A percentile compares a stretch with the other conserved stretches of the same genome.
Conservation (phyloP, 2,888 invertebrate species). For the Syrphus vitripennis region DNA sequence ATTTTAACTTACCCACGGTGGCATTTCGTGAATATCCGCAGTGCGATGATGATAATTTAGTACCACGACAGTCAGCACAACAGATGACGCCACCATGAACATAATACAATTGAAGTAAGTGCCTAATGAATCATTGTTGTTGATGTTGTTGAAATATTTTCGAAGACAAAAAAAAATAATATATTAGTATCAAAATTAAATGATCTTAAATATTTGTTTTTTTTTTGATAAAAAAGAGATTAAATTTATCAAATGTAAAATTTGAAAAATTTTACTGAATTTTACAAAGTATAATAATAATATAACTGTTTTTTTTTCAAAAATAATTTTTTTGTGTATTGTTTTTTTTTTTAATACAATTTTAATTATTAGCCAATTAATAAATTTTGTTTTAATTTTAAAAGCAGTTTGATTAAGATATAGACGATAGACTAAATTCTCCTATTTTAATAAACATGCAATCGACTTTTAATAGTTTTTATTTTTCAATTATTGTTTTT, state of each 20-base stretch:
- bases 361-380: conserved; percentile 63
- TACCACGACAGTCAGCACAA: conserved; percentile 97
- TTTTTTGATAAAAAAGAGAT: conserved; percentile 16
- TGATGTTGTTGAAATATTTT: conserved; percentile 73
- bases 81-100: conserved; percentile 99
- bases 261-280: conserved; percentile 59
- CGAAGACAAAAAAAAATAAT: conserved; percentile 71
- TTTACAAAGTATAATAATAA: conserved; percentile 65
- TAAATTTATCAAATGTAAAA: conserved; percentile 67
- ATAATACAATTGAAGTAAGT: conserved; percentile 99
- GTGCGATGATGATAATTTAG: conserved; percentile 98
- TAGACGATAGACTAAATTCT: conserved; percentile 54
- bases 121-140: too few species aligned
- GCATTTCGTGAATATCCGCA: conserved; percentile 98
- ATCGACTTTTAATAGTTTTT: too few species aligned
- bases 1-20: conserved; percentile 92
- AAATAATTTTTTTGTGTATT: conserved; percentile 56
- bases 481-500: not conserved
- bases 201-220: not conserved
- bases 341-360: conserved; percentile 57
- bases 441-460: conserved; percentile 56
- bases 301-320: conserved; percentile 54
- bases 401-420: conserved; percentile 63
- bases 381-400: conserved; percentile 44
- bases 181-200: conserved; percentile 43